A percentile compares a stretch with the other conserved stretches of the same genome.
Evolutionary conservation across 2,113 vertebrate genomes (phyloP).

Genomic region (Lycaon pictus): DNA sequence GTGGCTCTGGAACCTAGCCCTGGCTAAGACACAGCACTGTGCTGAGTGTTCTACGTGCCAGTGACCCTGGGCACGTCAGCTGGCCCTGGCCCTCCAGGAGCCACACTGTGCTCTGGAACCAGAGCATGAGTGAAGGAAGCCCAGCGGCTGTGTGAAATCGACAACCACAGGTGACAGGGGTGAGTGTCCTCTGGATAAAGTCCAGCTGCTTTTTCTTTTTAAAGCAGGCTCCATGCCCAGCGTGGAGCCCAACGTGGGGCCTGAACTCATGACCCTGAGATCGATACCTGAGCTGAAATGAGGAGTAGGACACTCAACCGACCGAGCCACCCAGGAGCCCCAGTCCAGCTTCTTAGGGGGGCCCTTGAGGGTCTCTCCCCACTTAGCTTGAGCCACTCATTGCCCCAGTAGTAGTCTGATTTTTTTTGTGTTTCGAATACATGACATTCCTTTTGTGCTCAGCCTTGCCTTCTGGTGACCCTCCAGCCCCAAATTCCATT

Average conservation of each 20-base stretch:
- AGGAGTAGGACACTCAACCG: background rate
- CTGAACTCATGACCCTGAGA: background rate
- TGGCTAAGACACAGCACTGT: fast-evolving
- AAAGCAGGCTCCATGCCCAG: too few species aligned
- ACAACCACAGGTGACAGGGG: background rate
- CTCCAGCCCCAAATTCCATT: background rate
- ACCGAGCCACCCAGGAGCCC: too few species aligned
- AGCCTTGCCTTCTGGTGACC: background rate
- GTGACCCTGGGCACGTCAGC: background rate
- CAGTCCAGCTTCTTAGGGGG: background rate
- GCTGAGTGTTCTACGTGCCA: background rate
- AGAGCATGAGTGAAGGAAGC: background rate
- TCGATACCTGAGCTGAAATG: background rate
- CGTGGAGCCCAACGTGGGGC: too few species aligned
- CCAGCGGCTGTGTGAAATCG: background rate
- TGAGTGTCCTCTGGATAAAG: background rate
- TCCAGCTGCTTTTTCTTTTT: background rate
- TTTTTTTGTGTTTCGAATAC: background rate
- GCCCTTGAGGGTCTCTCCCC: background rate
- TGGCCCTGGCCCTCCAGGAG: background rate
- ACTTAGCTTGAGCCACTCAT: background rate
- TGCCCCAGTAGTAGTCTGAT: too few species aligned
- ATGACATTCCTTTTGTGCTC: background rate
- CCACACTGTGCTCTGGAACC: background rate
- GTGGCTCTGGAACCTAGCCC: background rate